Percentiles rank a stretch among this genome's conserved stretches.
Evolutionary conservation across 2,797 vertebrate genomes (phyloP).

Genomic region (Cheirogaleus major): DNA sequence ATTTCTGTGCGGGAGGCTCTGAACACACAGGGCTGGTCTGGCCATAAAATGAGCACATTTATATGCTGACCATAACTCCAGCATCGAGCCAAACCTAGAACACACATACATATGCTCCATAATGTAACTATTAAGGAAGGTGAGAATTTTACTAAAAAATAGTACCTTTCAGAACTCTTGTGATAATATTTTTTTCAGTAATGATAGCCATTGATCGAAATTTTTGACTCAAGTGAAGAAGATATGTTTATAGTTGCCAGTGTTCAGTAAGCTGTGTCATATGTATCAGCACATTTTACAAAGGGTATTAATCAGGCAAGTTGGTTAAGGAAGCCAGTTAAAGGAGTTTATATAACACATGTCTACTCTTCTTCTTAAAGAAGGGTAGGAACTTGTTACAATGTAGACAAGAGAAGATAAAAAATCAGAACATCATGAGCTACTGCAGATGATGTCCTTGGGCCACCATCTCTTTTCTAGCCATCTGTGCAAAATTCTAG

Average conservation of each 20-base stretch:
- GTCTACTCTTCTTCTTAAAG: background rate
- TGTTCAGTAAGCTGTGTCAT: background rate
- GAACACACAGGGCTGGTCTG: background rate
- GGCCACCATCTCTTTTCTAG: background rate
- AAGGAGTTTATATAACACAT: background rate
- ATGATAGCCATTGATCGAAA: background rate
- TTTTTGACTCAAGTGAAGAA: background rate
- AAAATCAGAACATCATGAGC: background rate
- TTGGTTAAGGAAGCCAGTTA: background rate
- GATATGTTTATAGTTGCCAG: background rate
- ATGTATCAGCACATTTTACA: background rate
- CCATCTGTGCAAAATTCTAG: background rate
- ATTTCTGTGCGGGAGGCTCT: background rate
- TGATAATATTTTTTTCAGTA: background rate
- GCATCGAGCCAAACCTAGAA: background rate
- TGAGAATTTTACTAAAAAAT: background rate
- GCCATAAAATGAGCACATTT: background rate
- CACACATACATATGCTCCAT: background rate
- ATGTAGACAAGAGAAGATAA: background rate
- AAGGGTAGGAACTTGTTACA: background rate
- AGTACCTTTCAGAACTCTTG: background rate
- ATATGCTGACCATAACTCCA: background rate
- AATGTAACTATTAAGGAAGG: background rate
- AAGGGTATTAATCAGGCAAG: background rate
- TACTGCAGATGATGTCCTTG: background rate